These are phyloP conservation scores for Andrena bicolor DNA, from an alignment of 2,888 invertebrate species.

Conservation along the genomic window DNA sequence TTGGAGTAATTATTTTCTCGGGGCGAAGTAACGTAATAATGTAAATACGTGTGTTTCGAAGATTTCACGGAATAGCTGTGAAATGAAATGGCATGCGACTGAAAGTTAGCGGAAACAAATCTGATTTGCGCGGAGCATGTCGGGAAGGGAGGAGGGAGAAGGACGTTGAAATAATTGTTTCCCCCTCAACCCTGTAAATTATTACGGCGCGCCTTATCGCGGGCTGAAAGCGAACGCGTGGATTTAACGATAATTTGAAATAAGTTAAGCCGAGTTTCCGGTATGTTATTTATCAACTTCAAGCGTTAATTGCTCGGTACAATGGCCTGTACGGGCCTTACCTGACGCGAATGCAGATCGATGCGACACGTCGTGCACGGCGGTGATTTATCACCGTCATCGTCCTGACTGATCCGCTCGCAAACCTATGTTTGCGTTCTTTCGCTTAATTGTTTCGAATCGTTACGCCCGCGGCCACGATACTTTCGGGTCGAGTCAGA, in stretches of 20 bases:
- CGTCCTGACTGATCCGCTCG: slow-evolving; percentile 63
- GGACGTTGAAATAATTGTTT: slow-evolving; percentile 1
- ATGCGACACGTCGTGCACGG: slow-evolving; percentile 46
- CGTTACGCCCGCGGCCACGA: not conserved
- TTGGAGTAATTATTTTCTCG: too few relatives aligned
- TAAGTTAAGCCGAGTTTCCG: slow-evolving; percentile 60
- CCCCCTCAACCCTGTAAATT: not conserved
- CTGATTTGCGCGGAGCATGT: not conserved
- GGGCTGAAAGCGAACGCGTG: slow-evolving; percentile 26
- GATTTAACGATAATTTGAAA: slow-evolving; percentile 57
- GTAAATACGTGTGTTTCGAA: too few relatives aligned
- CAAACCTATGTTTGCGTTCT: slow-evolving; percentile 52
- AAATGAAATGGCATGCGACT: not conserved
- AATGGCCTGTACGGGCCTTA: slow-evolving; percentile 46
- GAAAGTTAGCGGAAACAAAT: not conserved
- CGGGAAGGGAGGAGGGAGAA: not conserved
- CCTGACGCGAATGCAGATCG: slow-evolving; percentile 54
- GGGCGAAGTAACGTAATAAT: too few relatives aligned
- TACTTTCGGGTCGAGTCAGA: not conserved
- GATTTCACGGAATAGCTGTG: not conserved
- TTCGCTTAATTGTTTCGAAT: slow-evolving; percentile 60
- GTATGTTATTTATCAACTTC: slow-evolving; percentile 65
- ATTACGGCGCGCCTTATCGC: slow-evolving; percentile 26
- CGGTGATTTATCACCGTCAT: slow-evolving; percentile 71
- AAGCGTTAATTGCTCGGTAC: slow-evolving; percentile 61